These are phyloP conservation scores for Papilio elwesi DNA, from an alignment of 2,888 invertebrate genomes.

Conservation along the genomic window DNA sequence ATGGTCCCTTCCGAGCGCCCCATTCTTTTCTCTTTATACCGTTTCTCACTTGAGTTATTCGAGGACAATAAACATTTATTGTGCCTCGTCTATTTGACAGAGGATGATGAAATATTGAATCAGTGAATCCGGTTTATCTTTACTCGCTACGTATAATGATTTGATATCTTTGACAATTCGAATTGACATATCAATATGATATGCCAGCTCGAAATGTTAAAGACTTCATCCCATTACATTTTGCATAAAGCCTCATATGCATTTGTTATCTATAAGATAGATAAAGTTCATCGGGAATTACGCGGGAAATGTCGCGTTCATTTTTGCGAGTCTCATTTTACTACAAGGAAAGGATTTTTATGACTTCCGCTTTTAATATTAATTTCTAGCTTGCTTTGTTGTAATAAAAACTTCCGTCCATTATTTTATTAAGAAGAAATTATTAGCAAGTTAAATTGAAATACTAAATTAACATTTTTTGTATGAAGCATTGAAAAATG, in stretches of 20 bases:
- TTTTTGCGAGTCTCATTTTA: constrained; percentile 70
- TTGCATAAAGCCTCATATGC: constrained; percentile 62
- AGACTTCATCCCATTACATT: constrained; percentile 51
- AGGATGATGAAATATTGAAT: constrained; percentile 70
- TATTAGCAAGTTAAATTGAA: constrained; percentile 29
- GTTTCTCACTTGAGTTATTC: constrained; percentile 83
- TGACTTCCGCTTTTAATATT: constrained; percentile 69
- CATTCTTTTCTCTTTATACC: constrained; percentile 81
- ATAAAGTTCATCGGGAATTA: constrained; percentile 56
- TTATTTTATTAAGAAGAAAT: constrained; percentile 31
- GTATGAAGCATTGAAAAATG: constrained; percentile 6
- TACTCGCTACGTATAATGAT: constrained; percentile 48
- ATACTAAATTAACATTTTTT: constrained; percentile 7
- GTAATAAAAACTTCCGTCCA: constrained; percentile 44
- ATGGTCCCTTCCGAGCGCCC: constrained; percentile 76
- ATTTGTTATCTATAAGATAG: constrained; percentile 64
- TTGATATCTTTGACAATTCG: constrained; percentile 2
- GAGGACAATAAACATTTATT: constrained; percentile 83
- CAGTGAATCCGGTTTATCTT: constrained; percentile 73
- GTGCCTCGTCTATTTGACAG: constrained; percentile 79
- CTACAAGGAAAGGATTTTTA: constrained; percentile 67
- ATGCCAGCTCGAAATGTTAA: constrained; percentile 49
- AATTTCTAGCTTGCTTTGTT: constrained; percentile 53
- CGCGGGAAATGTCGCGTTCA: constrained; percentile 66
- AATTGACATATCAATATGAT: constrained; percentile 9